Evolutionary conservation across 2,888 invertebrate genomes (phyloP), one percentile per base, ranked within the genome.

Genomic region (Cantharis lateralis): DNA sequence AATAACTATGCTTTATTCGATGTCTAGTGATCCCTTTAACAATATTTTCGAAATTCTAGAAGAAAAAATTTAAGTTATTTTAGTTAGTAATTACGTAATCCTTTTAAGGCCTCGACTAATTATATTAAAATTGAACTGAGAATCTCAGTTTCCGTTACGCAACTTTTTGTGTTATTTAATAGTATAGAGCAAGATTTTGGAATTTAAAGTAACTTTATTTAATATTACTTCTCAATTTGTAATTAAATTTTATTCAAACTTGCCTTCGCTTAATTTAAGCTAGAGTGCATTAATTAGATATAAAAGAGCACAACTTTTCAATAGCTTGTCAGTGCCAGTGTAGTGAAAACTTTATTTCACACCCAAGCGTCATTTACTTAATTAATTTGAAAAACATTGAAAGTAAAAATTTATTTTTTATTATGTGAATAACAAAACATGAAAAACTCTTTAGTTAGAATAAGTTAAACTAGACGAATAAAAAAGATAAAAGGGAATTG

Each of bases 1-100:
- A 64, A 63, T 48, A 73, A 69, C 72, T 70, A 62, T 62, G 74
- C 70, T 70, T 74, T 77, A 73, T 73, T 70, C 66, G 32, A 28
- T 66, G 32, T 63, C 26, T 72, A 68, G 68, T n/a, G 63, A 70
- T 64, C 48, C 69, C 68, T 64, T 73, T 61, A 32, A 62, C 68
- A 28, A 62, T 61, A 73, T 73, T 68, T 48, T 62, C 73, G 16
- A 62, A 73, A 68, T 68, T n/a, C n/a, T 2, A 7, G 48, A 7
- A 48, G 32, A 48, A 48, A 48, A 48, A 48, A 48, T n/a, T n/a
- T 28, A 0, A 28, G 10, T 28, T n/a, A 48, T 48, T 32, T 32
- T 32, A 32, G n/a, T 48, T n/a, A n/a, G n/a, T 48, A n/a, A 48
- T 48, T 48, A 9, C n/a, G 48, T 48, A 48, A 48, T 48, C n/a